Conservation (phyloP, 2,797 vertebrate genomes). For the Myotis planiceps region DNA sequence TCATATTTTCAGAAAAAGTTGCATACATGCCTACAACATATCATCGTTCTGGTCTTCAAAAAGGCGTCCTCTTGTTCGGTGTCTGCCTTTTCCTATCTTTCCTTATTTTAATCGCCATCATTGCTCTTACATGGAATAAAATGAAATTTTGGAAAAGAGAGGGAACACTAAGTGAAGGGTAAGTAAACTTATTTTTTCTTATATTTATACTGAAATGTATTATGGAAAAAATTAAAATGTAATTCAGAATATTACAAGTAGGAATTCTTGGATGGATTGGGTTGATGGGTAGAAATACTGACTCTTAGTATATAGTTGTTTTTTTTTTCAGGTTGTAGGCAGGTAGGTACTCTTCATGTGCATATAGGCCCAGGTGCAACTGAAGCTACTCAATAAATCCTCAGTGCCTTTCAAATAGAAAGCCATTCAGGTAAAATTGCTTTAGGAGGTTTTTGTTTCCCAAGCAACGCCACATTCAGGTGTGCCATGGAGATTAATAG, state of each 20-base stretch:
- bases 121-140: not conserved
- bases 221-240: not conserved
- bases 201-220: not conserved
- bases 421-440: not conserved
- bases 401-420: not conserved
- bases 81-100: conserved; percentile 49
- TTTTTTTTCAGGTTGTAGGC: not conserved
- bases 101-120: conserved; percentile 7
- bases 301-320: not conserved
- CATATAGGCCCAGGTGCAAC: not conserved
- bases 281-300: not conserved
- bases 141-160: not conserved
- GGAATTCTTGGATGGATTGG: not conserved
- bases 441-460: not conserved
- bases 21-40: not conserved
- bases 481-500: not conserved
- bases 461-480: not conserved
- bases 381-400: not conserved
- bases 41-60: accelerated
- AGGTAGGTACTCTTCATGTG: not conserved
- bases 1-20: conserved; percentile 36
- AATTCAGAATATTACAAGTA: not conserved
- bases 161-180: not conserved
- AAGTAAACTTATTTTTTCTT: not conserved
- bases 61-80: conserved; percentile 13